Conservation (phyloP, 2,113 vertebrate genomes). For the Myotis brandtii region DNA sequence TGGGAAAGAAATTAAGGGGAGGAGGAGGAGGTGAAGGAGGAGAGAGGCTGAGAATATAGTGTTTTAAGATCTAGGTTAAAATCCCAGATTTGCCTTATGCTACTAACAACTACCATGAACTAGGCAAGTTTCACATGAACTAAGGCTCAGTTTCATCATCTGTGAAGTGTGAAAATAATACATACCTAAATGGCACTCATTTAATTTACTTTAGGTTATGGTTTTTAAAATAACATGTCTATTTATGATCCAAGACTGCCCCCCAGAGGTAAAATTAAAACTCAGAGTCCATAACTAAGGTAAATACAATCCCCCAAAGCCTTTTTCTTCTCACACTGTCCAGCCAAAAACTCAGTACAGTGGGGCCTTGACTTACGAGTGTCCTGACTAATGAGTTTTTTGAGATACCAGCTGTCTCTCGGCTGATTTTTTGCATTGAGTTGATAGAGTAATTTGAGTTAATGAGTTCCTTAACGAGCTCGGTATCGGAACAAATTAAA, state of each 20-base stretch:
- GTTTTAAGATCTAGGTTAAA: not conserved
- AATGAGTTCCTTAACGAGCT: no score
- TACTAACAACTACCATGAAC: not conserved
- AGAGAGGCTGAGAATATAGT: not conserved
- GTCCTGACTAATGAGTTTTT: no score
- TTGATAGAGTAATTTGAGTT: no score
- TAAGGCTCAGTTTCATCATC: not conserved
- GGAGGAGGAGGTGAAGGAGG: no score
- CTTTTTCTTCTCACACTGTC: not conserved
- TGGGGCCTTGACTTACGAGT: no score
- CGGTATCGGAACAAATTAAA: no score
- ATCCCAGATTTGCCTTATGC: not conserved
- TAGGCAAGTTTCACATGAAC: not conserved
- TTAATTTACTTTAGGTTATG: not conserved
- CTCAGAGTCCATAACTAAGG: not conserved
- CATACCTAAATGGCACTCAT: not conserved
- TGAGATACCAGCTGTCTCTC: no score
- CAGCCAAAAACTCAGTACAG: not conserved
- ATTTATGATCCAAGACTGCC: conserved; percentile 59
- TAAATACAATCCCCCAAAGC: not conserved
- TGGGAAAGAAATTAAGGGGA: not conserved
- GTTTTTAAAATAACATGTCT: not conserved
- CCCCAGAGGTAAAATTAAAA: conserved; percentile 63
- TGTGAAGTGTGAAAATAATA: conserved; percentile 9
- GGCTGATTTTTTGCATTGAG: no score